Evolutionary conservation across 2,888 invertebrate genomes (phyloP).

Genomic region (Lepidocyrtinus sp.): DNA sequence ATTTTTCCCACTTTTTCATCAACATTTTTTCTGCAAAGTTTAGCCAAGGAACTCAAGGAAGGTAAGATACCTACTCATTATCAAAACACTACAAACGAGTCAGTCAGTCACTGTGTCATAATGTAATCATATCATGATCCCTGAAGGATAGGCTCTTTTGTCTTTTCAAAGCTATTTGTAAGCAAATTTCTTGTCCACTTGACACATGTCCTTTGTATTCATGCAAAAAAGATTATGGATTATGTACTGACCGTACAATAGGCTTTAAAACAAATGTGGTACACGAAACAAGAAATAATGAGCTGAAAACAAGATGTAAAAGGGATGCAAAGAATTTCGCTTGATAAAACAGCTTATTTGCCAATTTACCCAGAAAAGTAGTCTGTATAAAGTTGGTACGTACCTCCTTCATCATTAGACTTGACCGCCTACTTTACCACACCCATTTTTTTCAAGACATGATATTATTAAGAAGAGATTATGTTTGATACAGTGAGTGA

Average conservation of each 20-base stretch:
- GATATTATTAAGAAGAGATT: too few species aligned
- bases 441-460: conserved; percentile 39
- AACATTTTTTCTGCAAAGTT: too few species aligned
- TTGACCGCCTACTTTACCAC: conserved; percentile 50
- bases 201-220: neutral
- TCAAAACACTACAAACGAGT: conserved; percentile 21
- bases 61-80: neutral
- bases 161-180: neutral
- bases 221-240: neutral
- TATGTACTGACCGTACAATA: neutral
- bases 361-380: neutral
- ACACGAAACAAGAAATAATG: neutral
- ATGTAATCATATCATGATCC: neutral
- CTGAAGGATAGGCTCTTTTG: neutral
- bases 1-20: neutral
- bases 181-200: neutral
- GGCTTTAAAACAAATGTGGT: neutral
- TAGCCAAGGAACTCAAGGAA: too few species aligned
- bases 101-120: conserved; percentile 17
- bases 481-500: too few species aligned
- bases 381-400: neutral
- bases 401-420: conserved; percentile 5
- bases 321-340: too few species aligned
- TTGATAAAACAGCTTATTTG: neutral
- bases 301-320: neutral